Conservation (phyloP, 92 coral and sea anemone genomes). For the Actinostola sp. region DNA sequence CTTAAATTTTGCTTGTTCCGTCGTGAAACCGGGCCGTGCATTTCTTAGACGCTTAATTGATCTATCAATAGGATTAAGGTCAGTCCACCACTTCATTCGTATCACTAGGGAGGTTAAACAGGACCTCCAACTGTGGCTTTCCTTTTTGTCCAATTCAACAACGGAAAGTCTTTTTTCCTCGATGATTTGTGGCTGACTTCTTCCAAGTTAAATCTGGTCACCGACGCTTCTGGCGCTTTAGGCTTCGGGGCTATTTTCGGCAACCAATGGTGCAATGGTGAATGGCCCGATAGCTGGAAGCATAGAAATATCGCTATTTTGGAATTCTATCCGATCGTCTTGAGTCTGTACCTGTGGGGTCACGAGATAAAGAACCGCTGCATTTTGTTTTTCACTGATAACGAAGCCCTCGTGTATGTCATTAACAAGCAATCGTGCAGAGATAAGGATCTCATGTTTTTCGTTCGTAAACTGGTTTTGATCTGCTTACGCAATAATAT, state of each 20-base stretch:
- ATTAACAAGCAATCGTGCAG: slow-evolving; percentile 66
- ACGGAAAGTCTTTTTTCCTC: slow-evolving; percentile 43
- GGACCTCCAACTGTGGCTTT: slow-evolving; percentile 40
- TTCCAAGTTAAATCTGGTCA: slow-evolving; percentile 9
- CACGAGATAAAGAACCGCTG: slow-evolving; percentile 37
- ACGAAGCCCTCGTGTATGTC: slow-evolving; percentile 62
- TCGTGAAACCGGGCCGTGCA: slow-evolving; percentile 14
- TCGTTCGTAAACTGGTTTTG: slow-evolving; percentile 54
- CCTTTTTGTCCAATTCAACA: slow-evolving; percentile 34
- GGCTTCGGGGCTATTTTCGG: slow-evolving; percentile 56
- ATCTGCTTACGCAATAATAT: slow-evolving; percentile 52
- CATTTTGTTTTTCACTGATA: slow-evolving; percentile 58
- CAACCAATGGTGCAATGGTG: slow-evolving; percentile 35
- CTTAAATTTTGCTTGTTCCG: slow-evolving; percentile 20
- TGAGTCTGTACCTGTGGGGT: slow-evolving; percentile 46
- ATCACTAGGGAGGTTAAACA: slow-evolving; percentile 38
- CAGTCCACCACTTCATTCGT: slow-evolving; percentile 26
- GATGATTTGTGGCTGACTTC: slow-evolving; percentile 33
- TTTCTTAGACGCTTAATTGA: slow-evolving; percentile 37
- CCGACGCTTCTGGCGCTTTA: slow-evolving; percentile 31
- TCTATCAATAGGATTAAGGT: slow-evolving; percentile 28
- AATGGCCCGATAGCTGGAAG: slow-evolving; percentile 29
- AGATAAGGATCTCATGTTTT: slow-evolving; percentile 52
- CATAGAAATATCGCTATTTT: slow-evolving; percentile 28
- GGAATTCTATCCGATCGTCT: slow-evolving; percentile 43